These are phyloP conservation scores for Hippocampus abdominalis DNA, from an alignment of 2,113 vertebrate species.

Conservation along the genomic window DNA sequence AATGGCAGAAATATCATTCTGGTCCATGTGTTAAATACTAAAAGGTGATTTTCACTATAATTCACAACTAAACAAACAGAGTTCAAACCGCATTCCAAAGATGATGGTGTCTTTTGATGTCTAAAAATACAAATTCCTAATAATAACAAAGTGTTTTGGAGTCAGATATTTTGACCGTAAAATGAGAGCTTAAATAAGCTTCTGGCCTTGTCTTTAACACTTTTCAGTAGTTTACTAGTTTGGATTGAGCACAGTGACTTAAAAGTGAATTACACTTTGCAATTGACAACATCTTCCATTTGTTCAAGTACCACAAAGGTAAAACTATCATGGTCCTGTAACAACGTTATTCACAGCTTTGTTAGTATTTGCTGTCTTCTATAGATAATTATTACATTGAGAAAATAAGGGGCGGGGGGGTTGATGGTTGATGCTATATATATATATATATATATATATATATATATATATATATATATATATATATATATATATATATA, in stretches of 20 bases:
- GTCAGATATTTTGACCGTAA: not conserved
- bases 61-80: slow-evolving; percentile 27
- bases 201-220: no score
- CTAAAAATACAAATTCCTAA: not conserved
- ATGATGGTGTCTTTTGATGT: not conserved
- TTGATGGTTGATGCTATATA: no score
- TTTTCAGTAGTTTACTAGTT: not conserved
- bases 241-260: not conserved
- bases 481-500: no score
- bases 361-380: not conserved
- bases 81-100: not conserved
- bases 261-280: not conserved
- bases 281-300: not conserved
- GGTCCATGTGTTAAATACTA: slow-evolving; percentile 39
- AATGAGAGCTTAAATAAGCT: not conserved
- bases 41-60: slow-evolving; percentile 15
- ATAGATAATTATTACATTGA: not conserved
- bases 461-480: no score
- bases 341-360: not conserved
- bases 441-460: no score
- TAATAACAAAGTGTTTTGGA: not conserved
- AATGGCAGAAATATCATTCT: slow-evolving; percentile 55
- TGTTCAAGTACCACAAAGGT: not conserved
- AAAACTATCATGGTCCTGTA: not conserved
- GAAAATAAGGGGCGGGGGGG: no score